A percentile compares a stretch with the other conserved stretches of the same genome.
Evolutionary conservation across 2,113 vertebrate species (phyloP).

Genomic region (Bujurquina vittata): DNA sequence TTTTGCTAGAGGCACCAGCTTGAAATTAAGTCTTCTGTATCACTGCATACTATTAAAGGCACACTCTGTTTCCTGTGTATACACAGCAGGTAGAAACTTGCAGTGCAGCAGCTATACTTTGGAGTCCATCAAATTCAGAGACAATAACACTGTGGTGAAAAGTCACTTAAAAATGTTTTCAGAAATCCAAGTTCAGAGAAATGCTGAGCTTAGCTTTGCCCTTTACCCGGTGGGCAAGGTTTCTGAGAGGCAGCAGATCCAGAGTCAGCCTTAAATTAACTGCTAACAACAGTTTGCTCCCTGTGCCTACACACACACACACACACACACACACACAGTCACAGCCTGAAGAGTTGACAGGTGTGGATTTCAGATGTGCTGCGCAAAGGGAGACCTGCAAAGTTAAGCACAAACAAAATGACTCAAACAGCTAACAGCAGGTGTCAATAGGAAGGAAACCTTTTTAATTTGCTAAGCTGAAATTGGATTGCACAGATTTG

Average conservation of each 20-base stretch:
- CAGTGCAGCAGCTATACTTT: slow-evolving; percentile 6
- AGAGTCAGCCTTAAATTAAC: slow-evolving; percentile 56
- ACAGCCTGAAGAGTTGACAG: slow-evolving; percentile 28
- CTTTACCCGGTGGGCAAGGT: slow-evolving; percentile 20
- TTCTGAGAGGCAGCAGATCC: slow-evolving; percentile 24
- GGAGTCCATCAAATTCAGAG: slow-evolving; percentile 27
- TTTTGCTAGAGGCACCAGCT: neutral
- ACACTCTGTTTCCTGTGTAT: neutral
- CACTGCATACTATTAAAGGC: neutral
- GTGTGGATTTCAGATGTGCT: slow-evolving; percentile 31
- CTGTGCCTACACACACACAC: neutral
- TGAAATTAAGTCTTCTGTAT: neutral
- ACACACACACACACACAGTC: neutral
- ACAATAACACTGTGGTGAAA: slow-evolving; percentile 32
- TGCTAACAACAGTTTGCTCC: slow-evolving; percentile 31
- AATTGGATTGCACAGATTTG: neutral
- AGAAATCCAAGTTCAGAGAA: slow-evolving; percentile 39
- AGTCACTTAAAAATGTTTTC: slow-evolving; percentile 34
- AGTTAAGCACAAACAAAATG: slow-evolving; percentile 30
- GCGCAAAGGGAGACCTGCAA: slow-evolving; percentile 29
- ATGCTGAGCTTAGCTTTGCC: slow-evolving; percentile 53
- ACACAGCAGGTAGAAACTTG: neutral
- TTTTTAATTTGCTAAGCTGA: slow-evolving; percentile 1
- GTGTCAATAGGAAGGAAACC: slow-evolving; percentile 5
- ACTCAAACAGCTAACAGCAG: slow-evolving; percentile 15